Percentiles rank a stretch among this genome's conserved stretches.
Conservation (phyloP, 2,797 vertebrate species). For the Schizopygopsis pylzovi region DNA sequence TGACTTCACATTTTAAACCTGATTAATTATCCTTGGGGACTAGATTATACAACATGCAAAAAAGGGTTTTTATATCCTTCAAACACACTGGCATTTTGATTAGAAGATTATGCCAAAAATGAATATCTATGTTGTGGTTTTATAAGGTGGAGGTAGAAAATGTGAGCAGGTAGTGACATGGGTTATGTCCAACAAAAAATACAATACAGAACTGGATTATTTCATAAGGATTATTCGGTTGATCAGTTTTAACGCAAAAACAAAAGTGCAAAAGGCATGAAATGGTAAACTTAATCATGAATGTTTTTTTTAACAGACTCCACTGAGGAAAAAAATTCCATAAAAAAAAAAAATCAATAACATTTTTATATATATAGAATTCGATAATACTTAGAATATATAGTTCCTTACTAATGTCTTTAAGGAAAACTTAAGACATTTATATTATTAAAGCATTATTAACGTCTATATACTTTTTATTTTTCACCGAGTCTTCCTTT, state of each 20-base stretch:
- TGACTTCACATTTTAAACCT: conserved; percentile 71
- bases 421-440: not conserved
- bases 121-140: not conserved
- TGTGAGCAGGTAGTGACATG: not conserved
- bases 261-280: conserved; percentile 32
- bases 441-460: not conserved
- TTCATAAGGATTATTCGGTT: not conserved
- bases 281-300: not conserved
- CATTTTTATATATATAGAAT: not conserved
- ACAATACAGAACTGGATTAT: not conserved
- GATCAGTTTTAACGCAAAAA: not conserved
- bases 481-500: not conserved
- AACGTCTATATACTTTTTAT: not conserved
- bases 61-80: not conserved
- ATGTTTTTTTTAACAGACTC: not conserved
- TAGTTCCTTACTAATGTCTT: not conserved
- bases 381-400: not conserved
- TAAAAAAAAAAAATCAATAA: not conserved
- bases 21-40: conserved; percentile 62
- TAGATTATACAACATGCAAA: conserved; percentile 61
- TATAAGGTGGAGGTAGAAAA: not conserved
- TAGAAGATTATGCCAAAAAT: conserved; percentile 27
- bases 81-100: conserved; percentile 20
- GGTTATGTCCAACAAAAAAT: not conserved
- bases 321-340: not conserved